Evolutionary conservation across 2,888 invertebrate species (phyloP), one percentile per base, ranked within the genome.

Genomic region (Drosophila merina): DNA sequence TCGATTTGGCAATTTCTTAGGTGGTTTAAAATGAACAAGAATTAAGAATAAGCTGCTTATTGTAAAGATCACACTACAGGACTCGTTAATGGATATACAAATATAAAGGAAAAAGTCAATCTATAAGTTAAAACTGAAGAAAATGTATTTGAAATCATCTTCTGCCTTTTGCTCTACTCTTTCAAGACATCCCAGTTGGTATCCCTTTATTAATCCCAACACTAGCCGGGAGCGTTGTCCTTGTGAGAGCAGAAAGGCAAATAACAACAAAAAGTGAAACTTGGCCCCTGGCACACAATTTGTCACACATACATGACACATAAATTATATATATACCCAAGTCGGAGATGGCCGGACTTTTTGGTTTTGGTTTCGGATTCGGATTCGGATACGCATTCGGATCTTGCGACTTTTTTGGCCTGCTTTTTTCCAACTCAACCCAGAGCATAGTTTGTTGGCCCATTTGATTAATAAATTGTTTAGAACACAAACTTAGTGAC

Each of bases 381-480:
- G 30, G 36, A 8, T 47, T 47, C n/a, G 30, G 42, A 20, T 20
- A 40, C n/a, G 30, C 36, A 20, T 40, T 45, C 44, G 28, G 31
- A 28, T 40, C 33, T 9, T 10, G 50, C 38, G 31, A 69, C 54
- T 20, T 57, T 40, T 57, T 38, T 52, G 44, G 33, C 20, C 48
- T 28, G 31, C 44, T 38, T 45, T 44, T 54, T 47, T 14, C 7
- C 14, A 7, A 6, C 14, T 8, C 7, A 3, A 42, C 54, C 30
- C 28, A 20, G 28, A 28, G 36, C 55, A 36, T 45, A 45, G 64
- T 64, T 57, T 62, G 62, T 59, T 73, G 57, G 62, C 45, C 68
- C 72, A 71, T 75, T 81, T 83, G 86, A 87, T 86, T 83, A 86
- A 83, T 82, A 88, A 86, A 87, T 87, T 87, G 86, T 87, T 83